Percentiles rank a stretch among this genome's conserved stretches.
phyloP scores from a whole-genome alignment of 2,888 invertebrate species.

The Dyspetes luteomarginatus region DNA sequence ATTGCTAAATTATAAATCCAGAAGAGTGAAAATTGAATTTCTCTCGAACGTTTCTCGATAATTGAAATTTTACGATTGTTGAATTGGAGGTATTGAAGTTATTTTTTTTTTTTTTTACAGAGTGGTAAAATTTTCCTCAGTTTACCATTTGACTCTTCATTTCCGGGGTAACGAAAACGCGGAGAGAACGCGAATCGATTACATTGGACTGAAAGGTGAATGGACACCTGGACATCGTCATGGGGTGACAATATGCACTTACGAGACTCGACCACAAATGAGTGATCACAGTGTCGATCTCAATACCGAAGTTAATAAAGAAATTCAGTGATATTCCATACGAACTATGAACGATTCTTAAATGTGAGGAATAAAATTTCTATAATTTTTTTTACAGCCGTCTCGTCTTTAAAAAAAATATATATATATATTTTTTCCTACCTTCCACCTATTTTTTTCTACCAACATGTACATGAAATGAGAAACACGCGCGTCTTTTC shows the following conservation, averaged over 20 bases:
- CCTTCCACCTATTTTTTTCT: background rate
- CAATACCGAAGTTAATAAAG: constrained; percentile 43
- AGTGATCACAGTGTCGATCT: constrained; percentile 92
- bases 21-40: background rate
- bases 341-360: background rate
- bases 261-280: constrained; percentile 93
- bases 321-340: constrained; percentile 62
- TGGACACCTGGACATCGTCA: constrained; percentile 93
- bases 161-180: constrained; percentile 95
- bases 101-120: constrained; percentile 85
- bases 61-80: constrained; percentile 25
- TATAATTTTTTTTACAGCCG: background rate
- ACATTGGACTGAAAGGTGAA: constrained; percentile 98
- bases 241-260: constrained; percentile 95
- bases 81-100: background rate
- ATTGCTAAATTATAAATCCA: constrained; percentile 8
- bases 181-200: constrained; percentile 93
- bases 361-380: constrained; percentile 10
- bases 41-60: constrained; percentile 1
- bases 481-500: background rate
- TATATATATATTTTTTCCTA: background rate
- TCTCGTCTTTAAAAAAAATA: background rate
- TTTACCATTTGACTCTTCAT: constrained; percentile 94
- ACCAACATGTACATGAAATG: background rate
- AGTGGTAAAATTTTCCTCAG: constrained; percentile 95